Evolutionary conservation across 2,113 vertebrate species (phyloP).

Genomic region (Trogon surrucura): DNA sequence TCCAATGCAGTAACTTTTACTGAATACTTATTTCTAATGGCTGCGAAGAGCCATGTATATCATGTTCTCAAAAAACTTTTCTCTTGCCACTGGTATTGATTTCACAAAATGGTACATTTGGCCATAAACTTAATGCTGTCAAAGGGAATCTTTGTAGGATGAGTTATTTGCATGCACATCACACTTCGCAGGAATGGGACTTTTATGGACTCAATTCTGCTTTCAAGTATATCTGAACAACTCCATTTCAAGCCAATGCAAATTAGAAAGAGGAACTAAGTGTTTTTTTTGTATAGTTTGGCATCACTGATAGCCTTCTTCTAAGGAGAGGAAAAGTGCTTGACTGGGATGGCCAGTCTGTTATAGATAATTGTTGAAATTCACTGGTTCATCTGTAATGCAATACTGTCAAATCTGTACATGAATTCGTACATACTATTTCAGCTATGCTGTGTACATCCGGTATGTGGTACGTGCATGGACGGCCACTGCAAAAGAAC

Average conservation of each 20-base stretch:
- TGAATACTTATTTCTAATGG: not conserved
- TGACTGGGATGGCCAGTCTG: not conserved
- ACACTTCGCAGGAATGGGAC: not conserved
- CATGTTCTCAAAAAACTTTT: not conserved
- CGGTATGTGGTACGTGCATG: not conserved
- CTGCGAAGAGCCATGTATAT: not conserved
- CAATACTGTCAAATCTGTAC: not conserved
- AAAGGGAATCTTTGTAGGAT: not conserved
- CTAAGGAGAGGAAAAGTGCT: not conserved
- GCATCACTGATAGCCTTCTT: not conserved
- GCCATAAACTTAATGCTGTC: not conserved
- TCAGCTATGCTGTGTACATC: not conserved
- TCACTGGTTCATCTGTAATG: not conserved
- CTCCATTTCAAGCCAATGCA: constrained; percentile 2
- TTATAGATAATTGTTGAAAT: not conserved
- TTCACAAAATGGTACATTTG: not conserved
- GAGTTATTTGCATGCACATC: not conserved
- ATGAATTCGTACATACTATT: not conserved
- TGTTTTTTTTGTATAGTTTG: not conserved
- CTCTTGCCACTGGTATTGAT: not conserved
- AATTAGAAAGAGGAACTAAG: constrained; percentile 31
- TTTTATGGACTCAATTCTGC: constrained; percentile 20
- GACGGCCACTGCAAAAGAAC: not conserved
- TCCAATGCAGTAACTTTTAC: not conserved
- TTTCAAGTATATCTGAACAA: constrained; percentile 36